phyloP scores from a whole-genome alignment of 2,888 invertebrate genomes.

The Ecliptopera silaceata region DNA sequence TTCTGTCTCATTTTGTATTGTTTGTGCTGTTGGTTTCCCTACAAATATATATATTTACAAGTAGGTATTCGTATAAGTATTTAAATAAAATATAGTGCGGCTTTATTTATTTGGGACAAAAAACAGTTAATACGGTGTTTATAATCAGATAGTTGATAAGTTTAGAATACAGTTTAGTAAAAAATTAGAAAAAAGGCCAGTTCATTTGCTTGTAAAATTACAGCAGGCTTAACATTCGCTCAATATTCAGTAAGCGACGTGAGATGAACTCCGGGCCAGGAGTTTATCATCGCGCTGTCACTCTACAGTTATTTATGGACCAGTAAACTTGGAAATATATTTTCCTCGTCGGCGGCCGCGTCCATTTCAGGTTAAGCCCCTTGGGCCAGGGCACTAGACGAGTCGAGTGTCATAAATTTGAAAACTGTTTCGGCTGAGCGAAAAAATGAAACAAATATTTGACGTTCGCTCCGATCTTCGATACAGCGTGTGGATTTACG shows the following conservation, averaged over 20 bases:
- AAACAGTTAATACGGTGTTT: too few species aligned
- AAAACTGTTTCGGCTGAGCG: constrained; percentile 75
- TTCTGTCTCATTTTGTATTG: too few species aligned
- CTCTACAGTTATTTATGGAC: constrained; percentile 80
- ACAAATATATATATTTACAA: too few species aligned
- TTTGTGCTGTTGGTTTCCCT: too few species aligned
- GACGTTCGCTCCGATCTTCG: constrained; percentile 64
- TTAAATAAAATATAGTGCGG: too few species aligned
- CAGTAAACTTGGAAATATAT: constrained; percentile 83
- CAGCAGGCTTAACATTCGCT: constrained; percentile 59
- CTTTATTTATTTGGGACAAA: too few species aligned
- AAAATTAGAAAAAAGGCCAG: constrained; percentile 1
- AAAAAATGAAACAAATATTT: constrained; percentile 77
- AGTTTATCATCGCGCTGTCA: constrained; percentile 82
- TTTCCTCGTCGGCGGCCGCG: constrained; percentile 76
- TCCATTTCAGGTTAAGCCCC: constrained; percentile 82
- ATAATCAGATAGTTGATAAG: not conserved
- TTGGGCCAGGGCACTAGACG: constrained; percentile 77
- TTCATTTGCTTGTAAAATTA: constrained; percentile 51
- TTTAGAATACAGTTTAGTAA: not conserved
- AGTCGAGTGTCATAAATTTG: constrained; percentile 82
- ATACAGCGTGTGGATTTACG: constrained; percentile 53
- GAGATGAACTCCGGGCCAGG: constrained; percentile 74
- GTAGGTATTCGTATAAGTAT: too few species aligned
- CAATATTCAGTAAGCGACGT: constrained; percentile 75